Evolutionary conservation across 1,140 invertebrate species (phyloP).

Genomic region (Paralvinella palmiformis): DNA sequence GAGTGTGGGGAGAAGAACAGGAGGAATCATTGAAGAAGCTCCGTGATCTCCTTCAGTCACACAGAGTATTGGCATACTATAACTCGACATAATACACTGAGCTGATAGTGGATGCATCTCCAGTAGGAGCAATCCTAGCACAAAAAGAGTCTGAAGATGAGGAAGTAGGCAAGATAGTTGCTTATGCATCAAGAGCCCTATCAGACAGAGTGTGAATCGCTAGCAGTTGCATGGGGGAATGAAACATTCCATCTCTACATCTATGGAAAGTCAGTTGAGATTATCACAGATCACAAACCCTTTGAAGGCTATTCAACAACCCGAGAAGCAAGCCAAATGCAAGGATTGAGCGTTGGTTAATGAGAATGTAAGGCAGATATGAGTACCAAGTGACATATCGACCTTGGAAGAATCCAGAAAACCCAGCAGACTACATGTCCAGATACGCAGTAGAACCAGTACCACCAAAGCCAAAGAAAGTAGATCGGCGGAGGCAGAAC

Average conservation of each 20-base stretch:
- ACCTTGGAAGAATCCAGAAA: no score
- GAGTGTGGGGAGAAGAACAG: conserved; percentile 14
- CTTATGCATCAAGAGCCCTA: conserved; percentile 33
- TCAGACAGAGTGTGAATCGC: conserved; percentile 47
- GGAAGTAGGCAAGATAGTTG: conserved; percentile 3
- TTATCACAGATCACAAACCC: conserved; percentile 47
- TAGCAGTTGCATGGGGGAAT: conserved; percentile 46
- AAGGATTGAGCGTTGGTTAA: conserved; percentile 25
- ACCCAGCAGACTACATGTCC: conserved; percentile 8
- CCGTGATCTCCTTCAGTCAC: no score
- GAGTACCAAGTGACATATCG: no score
- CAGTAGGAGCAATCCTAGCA: no score
- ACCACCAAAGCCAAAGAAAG: not conserved
- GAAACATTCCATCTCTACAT: conserved; percentile 49
- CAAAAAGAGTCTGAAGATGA: conserved; percentile 2
- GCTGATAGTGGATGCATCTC: no score
- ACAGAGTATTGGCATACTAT: not conserved
- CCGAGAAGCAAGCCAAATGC: conserved; percentile 21
- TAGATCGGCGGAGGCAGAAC: not conserved
- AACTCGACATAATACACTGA: not conserved
- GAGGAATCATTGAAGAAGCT: conserved; percentile 15
- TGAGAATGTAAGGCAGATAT: no score
- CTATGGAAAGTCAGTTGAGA: conserved; percentile 41
- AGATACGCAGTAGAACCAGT: not conserved
- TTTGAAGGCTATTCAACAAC: conserved; percentile 23